Percentiles rank a stretch among this genome's conserved stretches.
These are phyloP conservation scores for Chironomus tentans DNA, from an alignment of 2,888 invertebrate species.

Conservation along the genomic window DNA sequence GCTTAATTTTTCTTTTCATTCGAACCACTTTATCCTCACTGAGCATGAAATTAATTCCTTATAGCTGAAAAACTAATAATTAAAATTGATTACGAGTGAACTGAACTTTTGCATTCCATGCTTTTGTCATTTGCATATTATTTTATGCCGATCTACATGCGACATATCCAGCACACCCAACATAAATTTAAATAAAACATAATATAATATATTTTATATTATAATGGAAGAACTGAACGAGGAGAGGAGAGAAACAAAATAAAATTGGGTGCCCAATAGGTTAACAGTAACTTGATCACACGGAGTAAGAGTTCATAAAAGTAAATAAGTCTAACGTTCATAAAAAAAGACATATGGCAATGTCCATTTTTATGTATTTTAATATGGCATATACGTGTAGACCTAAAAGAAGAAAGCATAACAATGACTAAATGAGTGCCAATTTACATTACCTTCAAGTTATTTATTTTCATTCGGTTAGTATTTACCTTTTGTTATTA, in stretches of 20 bases:
- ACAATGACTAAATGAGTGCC: slow-evolving; percentile 7
- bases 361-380: not conserved
- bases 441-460: not conserved
- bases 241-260: not conserved
- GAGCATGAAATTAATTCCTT: too few relatives aligned
- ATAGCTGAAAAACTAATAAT: too few relatives aligned
- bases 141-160: not conserved
- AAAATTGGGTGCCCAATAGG: not conserved
- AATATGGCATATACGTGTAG: not conserved
- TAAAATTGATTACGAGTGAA: too few relatives aligned
- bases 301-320: not conserved
- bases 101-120: too few relatives aligned
- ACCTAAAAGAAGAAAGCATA: not conserved
- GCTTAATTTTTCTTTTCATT: not conserved
- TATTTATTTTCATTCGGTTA: not conserved
- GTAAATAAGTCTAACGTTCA: not conserved
- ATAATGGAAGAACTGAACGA: not conserved
- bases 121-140: too few relatives aligned
- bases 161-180: slow-evolving; percentile 9
- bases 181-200: too few relatives aligned
- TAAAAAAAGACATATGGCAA: not conserved
- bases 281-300: not conserved
- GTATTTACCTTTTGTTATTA: not conserved
- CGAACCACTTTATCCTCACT: too few relatives aligned
- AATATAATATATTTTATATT: not conserved